A percentile compares a stretch with the other conserved stretches of the same genome.
phyloP scores from a whole-genome alignment of 2,888 invertebrate species.

The Dorcus hopei region DNA sequence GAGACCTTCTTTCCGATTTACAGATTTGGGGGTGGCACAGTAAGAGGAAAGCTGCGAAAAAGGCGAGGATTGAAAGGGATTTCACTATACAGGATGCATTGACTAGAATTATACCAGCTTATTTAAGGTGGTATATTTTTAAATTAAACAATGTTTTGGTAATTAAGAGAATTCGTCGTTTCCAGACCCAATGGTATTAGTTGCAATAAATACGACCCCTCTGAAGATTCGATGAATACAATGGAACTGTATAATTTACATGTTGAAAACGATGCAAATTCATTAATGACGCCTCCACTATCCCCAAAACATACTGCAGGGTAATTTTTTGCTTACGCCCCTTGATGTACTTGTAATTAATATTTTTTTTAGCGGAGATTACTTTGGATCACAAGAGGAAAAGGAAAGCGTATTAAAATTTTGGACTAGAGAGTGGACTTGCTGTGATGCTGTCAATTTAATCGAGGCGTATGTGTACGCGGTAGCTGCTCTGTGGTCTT shows the following conservation, averaged over 20 bases:
- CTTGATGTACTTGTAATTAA: not conserved
- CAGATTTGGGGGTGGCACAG: constrained; percentile 79
- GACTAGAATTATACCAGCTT: constrained; percentile 62
- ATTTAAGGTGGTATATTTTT: constrained; percentile 48
- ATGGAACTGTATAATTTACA: constrained; percentile 62
- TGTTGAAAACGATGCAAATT: constrained; percentile 50
- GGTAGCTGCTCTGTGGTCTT: constrained; percentile 60
- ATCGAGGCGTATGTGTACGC: constrained; percentile 59
- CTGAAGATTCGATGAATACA: constrained; percentile 60
- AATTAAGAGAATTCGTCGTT: not conserved
- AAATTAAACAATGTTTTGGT: constrained; percentile 25
- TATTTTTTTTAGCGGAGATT: constrained; percentile 33
- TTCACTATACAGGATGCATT: constrained; percentile 67
- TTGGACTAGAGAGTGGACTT: constrained; percentile 58
- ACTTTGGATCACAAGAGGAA: constrained; percentile 67
- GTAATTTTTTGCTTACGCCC: not conserved
- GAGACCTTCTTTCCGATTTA: constrained; percentile 68
- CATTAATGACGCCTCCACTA: constrained; percentile 37
- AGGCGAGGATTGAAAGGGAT: constrained; percentile 57
- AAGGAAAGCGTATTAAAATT: constrained; percentile 62
- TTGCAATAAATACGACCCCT: constrained; percentile 19
- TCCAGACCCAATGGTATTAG: constrained; percentile 38
- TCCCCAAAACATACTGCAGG: constrained; percentile 26
- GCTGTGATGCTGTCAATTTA: constrained; percentile 58
- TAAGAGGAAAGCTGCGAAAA: constrained; percentile 55